Conservation (phyloP, 2,113 vertebrate species). For the Saguinus midas region DNA sequence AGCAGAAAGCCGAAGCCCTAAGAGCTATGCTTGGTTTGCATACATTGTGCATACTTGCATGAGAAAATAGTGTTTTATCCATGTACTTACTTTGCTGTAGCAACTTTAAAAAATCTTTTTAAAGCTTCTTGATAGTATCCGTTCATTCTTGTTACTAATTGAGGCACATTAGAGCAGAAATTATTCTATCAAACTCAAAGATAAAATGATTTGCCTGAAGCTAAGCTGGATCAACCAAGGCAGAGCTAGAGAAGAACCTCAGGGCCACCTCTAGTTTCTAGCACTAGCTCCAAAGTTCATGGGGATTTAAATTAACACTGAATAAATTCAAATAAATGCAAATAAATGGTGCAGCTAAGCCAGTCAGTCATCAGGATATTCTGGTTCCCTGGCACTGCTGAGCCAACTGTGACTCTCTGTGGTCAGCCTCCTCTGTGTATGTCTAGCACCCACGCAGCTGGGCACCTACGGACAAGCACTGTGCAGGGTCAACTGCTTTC, state of each 20-base stretch:
- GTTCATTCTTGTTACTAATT: not conserved
- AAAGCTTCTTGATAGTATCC: not conserved
- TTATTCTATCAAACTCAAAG: not conserved
- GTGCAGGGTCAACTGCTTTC: not conserved
- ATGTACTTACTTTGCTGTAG: not conserved
- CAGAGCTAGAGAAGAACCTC: not conserved
- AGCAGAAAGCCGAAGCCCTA: not conserved
- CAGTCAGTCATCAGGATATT: rapidly evolving
- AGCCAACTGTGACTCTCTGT: rapidly evolving
- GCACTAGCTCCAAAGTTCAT: rapidly evolving
- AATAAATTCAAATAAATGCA: not conserved
- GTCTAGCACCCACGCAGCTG: not conserved
- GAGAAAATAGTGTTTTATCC: not conserved
- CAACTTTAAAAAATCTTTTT: not conserved
- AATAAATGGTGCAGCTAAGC: not conserved
- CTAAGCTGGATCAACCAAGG: not conserved
- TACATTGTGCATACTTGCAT: not conserved
- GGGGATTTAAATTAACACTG: not conserved
- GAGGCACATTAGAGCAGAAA: not conserved
- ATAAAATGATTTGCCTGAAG: not conserved
- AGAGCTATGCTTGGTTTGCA: not conserved
- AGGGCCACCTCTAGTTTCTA: not conserved
- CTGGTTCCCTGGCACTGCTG: not conserved
- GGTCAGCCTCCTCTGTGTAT: rapidly evolving
- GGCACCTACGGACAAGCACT: rapidly evolving